Conservation (phyloP, 1,140 invertebrate genomes). For the Ericerus pela region DNA sequence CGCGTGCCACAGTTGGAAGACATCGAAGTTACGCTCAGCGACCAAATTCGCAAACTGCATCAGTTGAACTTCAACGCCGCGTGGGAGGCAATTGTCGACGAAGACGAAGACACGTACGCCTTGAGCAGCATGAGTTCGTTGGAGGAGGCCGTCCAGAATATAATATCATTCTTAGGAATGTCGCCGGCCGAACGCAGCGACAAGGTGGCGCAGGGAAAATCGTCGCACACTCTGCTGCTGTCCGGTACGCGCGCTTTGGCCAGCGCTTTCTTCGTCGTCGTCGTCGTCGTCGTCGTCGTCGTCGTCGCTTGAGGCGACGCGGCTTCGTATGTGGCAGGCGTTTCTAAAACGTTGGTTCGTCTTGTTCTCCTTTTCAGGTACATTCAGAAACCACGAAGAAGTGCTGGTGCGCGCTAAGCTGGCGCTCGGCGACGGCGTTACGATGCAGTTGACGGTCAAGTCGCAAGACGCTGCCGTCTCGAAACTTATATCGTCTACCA, state of each 20-base stretch:
- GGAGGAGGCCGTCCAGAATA: slow-evolving; percentile 75
- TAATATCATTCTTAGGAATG: slow-evolving; percentile 75
- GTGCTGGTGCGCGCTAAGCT: slow-evolving; percentile 74
- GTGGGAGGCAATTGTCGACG: slow-evolving; percentile 50
- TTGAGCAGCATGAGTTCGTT: slow-evolving; percentile 63
- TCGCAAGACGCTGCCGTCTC: slow-evolving; percentile 44
- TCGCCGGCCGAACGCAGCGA: slow-evolving; percentile 74
- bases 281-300: neutral
- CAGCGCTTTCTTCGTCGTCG: neutral
- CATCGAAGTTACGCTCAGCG: slow-evolving; percentile 72
- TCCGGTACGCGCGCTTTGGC: slow-evolving; percentile 37
- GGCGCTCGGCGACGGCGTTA: slow-evolving; percentile 56
- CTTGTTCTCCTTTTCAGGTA: slow-evolving; percentile 36
- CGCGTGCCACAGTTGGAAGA: slow-evolving; percentile 60
- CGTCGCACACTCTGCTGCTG: slow-evolving; percentile 62
- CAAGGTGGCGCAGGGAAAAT: slow-evolving; percentile 67
- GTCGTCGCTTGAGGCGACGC: neutral
- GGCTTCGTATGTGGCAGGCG: too few relatives aligned
- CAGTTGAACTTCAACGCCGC: slow-evolving; percentile 61
- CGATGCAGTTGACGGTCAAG: slow-evolving; percentile 52
- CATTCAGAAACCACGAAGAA: slow-evolving; percentile 77
- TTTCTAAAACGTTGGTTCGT: slow-evolving; percentile 2
- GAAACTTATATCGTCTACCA: slow-evolving; percentile 69
- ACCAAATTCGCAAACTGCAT: slow-evolving; percentile 78
- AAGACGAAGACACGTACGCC: slow-evolving; percentile 79